phyloP scores from a whole-genome alignment of 2,113 vertebrate species.

The Malurus elegans region DNA sequence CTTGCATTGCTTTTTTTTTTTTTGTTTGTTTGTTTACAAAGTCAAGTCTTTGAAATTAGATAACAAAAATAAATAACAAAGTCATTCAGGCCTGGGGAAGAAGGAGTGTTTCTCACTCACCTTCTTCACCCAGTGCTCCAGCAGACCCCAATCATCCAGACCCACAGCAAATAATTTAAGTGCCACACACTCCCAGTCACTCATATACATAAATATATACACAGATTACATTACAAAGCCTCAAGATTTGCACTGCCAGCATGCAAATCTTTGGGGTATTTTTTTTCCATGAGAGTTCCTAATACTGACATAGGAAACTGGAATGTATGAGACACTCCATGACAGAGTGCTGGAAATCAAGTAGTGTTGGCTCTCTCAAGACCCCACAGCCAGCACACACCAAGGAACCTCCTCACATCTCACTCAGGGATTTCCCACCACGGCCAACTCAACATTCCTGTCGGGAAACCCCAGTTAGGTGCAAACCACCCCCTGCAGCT shows the following conservation, averaged over 20 bases:
- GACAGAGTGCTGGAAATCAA: constrained; percentile 54
- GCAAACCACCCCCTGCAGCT: constrained; percentile 12
- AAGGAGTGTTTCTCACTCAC: constrained; percentile 1
- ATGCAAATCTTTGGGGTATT: constrained; percentile 53
- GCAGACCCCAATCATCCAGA: constrained; percentile 70
- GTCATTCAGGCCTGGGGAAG: constrained; percentile 32
- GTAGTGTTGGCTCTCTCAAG: constrained; percentile 25
- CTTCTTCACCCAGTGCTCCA: constrained; percentile 48
- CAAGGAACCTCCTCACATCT: neutral
- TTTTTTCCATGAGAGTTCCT: constrained; percentile 50
- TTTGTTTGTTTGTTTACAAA: neutral
- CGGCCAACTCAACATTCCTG: neutral
- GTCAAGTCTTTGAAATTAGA: constrained; percentile 45
- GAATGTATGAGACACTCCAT: constrained; percentile 74
- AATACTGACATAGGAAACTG: constrained; percentile 70
- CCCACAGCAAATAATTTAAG: constrained; percentile 76
- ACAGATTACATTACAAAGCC: constrained; percentile 72
- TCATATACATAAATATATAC: constrained; percentile 75
- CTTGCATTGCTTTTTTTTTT: constrained; percentile 29
- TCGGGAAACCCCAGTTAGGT: neutral
- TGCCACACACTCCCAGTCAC: constrained; percentile 62
- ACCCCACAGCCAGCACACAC: constrained; percentile 5
- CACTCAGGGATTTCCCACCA: constrained; percentile 9
- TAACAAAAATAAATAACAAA: constrained; percentile 64
- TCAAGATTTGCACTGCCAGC: constrained; percentile 76